Evolutionary conservation across 2,797 vertebrate genomes (phyloP).

Genomic region (Helarctos malayanus): DNA sequence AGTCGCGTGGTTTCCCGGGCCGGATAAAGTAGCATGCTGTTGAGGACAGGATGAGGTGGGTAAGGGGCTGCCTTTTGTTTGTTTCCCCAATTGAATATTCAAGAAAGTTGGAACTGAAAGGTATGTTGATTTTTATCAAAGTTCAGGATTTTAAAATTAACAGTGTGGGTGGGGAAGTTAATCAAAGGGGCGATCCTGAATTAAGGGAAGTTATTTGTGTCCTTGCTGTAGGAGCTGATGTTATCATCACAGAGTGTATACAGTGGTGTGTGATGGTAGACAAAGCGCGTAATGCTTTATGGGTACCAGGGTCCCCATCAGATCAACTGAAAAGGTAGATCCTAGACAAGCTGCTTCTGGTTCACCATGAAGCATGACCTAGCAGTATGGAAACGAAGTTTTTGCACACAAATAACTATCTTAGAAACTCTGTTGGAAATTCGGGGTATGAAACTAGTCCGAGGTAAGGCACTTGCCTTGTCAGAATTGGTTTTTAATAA

Average conservation of each 20-base stretch:
- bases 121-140: neutral
- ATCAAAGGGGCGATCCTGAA: neutral
- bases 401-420: slow-evolving; percentile 24
- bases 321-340: neutral
- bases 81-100: neutral
- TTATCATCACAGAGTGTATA: neutral
- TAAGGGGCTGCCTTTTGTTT: neutral
- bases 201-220: neutral
- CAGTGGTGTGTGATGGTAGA: neutral
- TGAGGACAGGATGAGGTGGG: neutral
- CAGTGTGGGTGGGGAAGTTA: neutral
- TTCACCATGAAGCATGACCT: neutral
- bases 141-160: neutral
- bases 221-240: neutral
- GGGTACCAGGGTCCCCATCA: neutral
- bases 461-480: neutral
- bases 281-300: neutral
- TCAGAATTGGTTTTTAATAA: neutral
- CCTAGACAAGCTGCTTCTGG: slow-evolving; percentile 1
- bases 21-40: neutral
- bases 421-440: slow-evolving; percentile 60
- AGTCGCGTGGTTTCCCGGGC: neutral
- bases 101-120: neutral
- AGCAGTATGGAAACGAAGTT: slow-evolving; percentile 45
- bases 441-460: neutral